phyloP scores from a whole-genome alignment of 2,113 vertebrate species.

The Hemibagrus wyckioides region DNA sequence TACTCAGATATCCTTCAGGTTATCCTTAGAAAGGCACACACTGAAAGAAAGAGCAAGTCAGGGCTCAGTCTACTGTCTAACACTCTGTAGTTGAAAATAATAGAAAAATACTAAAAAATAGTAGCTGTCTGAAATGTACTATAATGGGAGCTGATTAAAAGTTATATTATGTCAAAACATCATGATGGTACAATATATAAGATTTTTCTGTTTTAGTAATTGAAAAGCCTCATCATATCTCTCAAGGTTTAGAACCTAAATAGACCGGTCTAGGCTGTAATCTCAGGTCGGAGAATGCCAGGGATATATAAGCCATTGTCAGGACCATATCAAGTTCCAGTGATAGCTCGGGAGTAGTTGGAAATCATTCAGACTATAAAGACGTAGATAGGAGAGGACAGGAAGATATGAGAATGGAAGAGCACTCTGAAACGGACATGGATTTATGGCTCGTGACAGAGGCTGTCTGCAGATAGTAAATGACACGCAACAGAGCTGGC shows the following conservation, averaged over 20 bases:
- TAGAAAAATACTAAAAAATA: background rate
- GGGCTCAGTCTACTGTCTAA: background rate
- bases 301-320: slow-evolving; percentile 21
- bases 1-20: background rate
- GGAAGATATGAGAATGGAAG: slow-evolving; percentile 39
- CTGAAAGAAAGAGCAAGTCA: background rate
- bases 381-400: slow-evolving; percentile 44
- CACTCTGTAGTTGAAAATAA: background rate
- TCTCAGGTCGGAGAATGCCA: slow-evolving; percentile 35
- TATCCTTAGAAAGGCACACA: background rate
- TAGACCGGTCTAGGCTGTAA: slow-evolving; percentile 19
- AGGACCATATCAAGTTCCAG: slow-evolving; percentile 39
- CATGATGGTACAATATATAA: background rate
- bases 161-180: background rate
- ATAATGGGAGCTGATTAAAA: background rate
- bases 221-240: background rate
- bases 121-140: background rate
- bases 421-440: slow-evolving; percentile 31
- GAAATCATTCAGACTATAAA: slow-evolving; percentile 43
- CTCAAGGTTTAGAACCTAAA: slow-evolving; percentile 1
- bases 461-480: slow-evolving; percentile 53
- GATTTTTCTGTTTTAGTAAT: background rate
- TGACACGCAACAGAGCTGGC: slow-evolving; percentile 45
- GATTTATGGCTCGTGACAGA: slow-evolving; percentile 55
- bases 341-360: slow-evolving; percentile 31